A percentile compares a stretch with the other conserved stretches of the same genome.
These are phyloP conservation scores for Drosophila anceps DNA, from an alignment of 2,888 invertebrate species.

Conservation along the genomic window DNA sequence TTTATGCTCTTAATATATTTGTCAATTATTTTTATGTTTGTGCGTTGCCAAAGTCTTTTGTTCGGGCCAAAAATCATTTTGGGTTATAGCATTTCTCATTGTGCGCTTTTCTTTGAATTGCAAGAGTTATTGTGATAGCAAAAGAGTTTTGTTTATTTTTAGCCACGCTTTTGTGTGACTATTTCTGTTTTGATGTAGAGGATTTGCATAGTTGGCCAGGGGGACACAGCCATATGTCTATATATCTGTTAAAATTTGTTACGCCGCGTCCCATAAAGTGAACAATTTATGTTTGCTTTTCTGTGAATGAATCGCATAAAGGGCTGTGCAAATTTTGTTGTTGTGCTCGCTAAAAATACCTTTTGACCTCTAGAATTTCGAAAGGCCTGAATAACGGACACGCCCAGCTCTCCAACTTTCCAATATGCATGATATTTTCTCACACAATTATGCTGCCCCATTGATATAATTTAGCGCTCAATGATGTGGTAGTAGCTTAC, in stretches of 20 bases:
- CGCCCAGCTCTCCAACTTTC: conserved; percentile 71
- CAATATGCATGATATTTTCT: conserved; percentile 73
- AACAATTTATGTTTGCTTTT: conserved; percentile 61
- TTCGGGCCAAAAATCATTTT: conserved; percentile 55
- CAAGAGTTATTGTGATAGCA: conserved; percentile 39
- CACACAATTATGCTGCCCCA: conserved; percentile 78
- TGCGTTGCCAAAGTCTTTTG: conserved; percentile 67
- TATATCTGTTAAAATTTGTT: conserved; percentile 76
- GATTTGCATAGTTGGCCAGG: conserved; percentile 60
- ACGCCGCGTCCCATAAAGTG: conserved; percentile 61
- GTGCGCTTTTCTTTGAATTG: conserved; percentile 45
- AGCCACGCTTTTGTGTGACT: conserved; percentile 40
- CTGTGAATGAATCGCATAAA: conserved; percentile 37
- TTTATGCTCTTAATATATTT: conserved; percentile 80
- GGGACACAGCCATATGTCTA: conserved; percentile 19
- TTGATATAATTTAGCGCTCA: conserved; percentile 68
- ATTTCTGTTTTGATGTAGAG: conserved; percentile 22
- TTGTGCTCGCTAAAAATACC: conserved; percentile 43
- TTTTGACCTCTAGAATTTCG: conserved; percentile 75
- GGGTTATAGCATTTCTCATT: conserved; percentile 46
- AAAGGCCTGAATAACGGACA: conserved; percentile 64
- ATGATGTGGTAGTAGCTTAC: conserved; percentile 50
- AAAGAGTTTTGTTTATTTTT: conserved; percentile 57
- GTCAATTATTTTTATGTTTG: conserved; percentile 78
- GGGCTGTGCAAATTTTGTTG: conserved; percentile 55